These are phyloP conservation scores for Ceratoteleas bidentatus DNA, from an alignment of 1,140 invertebrate species.

Conservation along the genomic window DNA sequence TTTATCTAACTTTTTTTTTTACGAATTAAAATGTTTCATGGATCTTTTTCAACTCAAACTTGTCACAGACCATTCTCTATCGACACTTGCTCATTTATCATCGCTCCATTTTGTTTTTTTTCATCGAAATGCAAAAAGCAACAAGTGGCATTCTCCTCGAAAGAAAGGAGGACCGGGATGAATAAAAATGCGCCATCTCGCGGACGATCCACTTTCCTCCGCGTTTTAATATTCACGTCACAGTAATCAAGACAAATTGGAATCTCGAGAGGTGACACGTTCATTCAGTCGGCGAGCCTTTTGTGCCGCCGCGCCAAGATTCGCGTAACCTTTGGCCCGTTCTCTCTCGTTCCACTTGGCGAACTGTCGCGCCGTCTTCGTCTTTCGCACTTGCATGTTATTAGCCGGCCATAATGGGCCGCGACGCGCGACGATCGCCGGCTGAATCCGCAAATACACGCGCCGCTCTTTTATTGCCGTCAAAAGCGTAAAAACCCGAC, in stretches of 20 bases:
- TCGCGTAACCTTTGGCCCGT: slow-evolving; percentile 33
- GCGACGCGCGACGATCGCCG: slow-evolving; percentile 65
- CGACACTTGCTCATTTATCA: too few species aligned
- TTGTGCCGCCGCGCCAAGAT: slow-evolving; percentile 57
- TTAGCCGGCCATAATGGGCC: slow-evolving; percentile 62
- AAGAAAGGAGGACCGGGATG: background rate
- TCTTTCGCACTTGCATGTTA: slow-evolving; percentile 47
- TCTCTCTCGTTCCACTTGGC: background rate
- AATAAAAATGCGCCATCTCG: background rate
- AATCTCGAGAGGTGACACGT: slow-evolving; percentile 57
- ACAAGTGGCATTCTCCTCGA: background rate
- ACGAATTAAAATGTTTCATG: too few species aligned
- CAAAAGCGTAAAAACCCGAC: slow-evolving; percentile 47
- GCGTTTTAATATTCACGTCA: slow-evolving; percentile 66
- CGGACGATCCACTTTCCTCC: background rate
- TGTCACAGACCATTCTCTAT: too few species aligned
- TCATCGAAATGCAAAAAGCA: background rate
- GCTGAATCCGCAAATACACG: slow-evolving; percentile 63
- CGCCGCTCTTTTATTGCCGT: slow-evolving; percentile 58
- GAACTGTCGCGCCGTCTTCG: slow-evolving; percentile 8
- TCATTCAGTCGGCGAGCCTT: slow-evolving; percentile 58
- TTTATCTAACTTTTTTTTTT: too few species aligned
- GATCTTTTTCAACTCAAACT: too few species aligned
- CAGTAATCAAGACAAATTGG: slow-evolving; percentile 68
- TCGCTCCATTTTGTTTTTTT: too few species aligned